Evolutionary conservation across 1,140 invertebrate species (phyloP).

Genomic region (Lepidurus arcticus): DNA sequence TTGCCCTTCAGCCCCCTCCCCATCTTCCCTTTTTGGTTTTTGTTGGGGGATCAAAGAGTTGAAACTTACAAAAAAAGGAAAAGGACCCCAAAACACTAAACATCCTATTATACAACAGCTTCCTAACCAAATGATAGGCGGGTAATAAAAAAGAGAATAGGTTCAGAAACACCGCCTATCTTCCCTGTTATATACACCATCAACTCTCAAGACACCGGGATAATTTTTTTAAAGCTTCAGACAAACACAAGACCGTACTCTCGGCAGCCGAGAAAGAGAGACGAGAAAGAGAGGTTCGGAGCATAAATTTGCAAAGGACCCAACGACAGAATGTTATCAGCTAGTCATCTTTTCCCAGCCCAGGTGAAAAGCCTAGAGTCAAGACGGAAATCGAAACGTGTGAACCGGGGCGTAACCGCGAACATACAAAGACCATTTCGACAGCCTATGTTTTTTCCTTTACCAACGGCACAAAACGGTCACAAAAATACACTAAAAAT

Average conservation of each 20-base stretch:
- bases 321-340: slow-evolving; percentile 3
- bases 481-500: too few species aligned
- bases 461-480: too few species aligned
- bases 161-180: background rate
- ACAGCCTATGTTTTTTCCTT: background rate
- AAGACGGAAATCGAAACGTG: background rate
- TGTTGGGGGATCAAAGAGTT: background rate
- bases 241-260: too few species aligned
- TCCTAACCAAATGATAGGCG: slow-evolving; percentile 3
- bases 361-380: slow-evolving; percentile 12
- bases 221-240: too few species aligned
- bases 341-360: background rate
- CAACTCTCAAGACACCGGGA: too few species aligned
- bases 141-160: background rate
- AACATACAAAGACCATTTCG: background rate
- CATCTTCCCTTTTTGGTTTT: background rate
- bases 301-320: slow-evolving; percentile 1
- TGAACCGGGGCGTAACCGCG: background rate
- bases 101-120: background rate
- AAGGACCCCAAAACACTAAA: background rate
- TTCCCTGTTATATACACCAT: background rate
- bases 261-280: background rate
- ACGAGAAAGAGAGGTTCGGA: background rate
- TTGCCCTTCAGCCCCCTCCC: background rate
- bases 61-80: background rate